These are phyloP conservation scores for Scalopus aquaticus DNA, from an alignment of 2,113 vertebrate species.

Conservation along the genomic window DNA sequence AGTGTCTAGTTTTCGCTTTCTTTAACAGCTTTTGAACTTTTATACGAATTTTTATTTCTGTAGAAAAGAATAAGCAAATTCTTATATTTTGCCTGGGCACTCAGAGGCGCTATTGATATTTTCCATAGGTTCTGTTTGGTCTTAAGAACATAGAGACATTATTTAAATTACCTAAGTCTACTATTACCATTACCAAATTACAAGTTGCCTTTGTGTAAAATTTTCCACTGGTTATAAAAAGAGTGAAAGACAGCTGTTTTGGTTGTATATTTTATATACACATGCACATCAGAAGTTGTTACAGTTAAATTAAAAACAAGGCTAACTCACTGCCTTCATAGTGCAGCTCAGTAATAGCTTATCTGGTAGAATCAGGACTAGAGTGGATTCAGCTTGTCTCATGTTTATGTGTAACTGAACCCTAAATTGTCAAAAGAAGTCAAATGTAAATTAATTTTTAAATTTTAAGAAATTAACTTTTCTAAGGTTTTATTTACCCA, in stretches of 20 bases:
- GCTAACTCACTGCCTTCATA: not conserved
- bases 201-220: not conserved
- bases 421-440: slow-evolving; percentile 17
- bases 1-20: slow-evolving; percentile 69
- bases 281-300: slow-evolving; percentile 17
- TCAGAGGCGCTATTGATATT: not conserved
- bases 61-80: not conserved
- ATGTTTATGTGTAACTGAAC: too few species aligned
- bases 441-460: slow-evolving; percentile 30
- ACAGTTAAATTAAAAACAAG: not conserved
- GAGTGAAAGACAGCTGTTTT: not conserved
- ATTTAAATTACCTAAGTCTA: slow-evolving; percentile 8
- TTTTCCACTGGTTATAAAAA: slow-evolving; percentile 2
- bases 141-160: slow-evolving; percentile 6
- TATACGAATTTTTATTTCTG: slow-evolving; percentile 1
- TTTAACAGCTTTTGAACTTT: not conserved
- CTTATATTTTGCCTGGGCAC: not conserved
- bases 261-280: not conserved
- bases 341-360: not conserved
- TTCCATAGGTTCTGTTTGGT: not conserved
- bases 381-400: not conserved
- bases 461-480: not conserved
- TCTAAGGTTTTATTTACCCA: slow-evolving; percentile 5
- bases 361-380: not conserved
- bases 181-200: not conserved